Conservation (phyloP, 92 coral and sea anemone species). For the Actinostola sp. region DNA sequence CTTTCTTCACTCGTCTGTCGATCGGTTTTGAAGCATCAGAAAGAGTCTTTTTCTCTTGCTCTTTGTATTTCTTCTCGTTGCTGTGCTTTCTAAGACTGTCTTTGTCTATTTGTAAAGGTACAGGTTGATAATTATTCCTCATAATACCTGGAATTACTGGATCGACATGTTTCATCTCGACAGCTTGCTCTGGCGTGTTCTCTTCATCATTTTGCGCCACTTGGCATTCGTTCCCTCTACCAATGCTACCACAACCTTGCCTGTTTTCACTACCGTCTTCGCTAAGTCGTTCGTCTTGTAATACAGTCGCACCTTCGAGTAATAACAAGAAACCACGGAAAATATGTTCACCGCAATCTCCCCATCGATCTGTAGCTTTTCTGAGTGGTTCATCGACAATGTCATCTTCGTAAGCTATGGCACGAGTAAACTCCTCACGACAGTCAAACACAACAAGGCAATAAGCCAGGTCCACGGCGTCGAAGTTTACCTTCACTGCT, state of each 20-base stretch:
- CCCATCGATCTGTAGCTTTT: conserved; percentile 34
- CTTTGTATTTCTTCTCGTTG: background rate
- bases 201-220: background rate
- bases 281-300: conserved; percentile 2
- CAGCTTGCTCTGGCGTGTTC: background rate
- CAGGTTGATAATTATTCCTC: background rate
- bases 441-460: conserved; percentile 6
- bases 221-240: background rate
- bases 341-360: conserved; percentile 24
- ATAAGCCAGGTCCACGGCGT: conserved; percentile 30
- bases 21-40: background rate
- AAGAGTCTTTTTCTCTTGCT: background rate
- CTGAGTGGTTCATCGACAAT: conserved; percentile 18
- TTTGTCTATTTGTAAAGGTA: background rate
- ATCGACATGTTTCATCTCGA: background rate
- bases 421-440: conserved; percentile 14
- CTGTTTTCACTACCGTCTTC: background rate
- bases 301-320: conserved; percentile 24
- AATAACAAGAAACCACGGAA: conserved; percentile 26
- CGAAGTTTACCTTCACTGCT: conserved; percentile 17
- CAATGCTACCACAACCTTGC: background rate
- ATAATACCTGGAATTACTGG: background rate
- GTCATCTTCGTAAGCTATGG: conserved; percentile 29
- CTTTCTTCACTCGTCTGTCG: background rate
- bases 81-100: background rate